phyloP scores from a whole-genome alignment of 2,113 vertebrate genomes.

The Seriola quinqueradiata region DNA sequence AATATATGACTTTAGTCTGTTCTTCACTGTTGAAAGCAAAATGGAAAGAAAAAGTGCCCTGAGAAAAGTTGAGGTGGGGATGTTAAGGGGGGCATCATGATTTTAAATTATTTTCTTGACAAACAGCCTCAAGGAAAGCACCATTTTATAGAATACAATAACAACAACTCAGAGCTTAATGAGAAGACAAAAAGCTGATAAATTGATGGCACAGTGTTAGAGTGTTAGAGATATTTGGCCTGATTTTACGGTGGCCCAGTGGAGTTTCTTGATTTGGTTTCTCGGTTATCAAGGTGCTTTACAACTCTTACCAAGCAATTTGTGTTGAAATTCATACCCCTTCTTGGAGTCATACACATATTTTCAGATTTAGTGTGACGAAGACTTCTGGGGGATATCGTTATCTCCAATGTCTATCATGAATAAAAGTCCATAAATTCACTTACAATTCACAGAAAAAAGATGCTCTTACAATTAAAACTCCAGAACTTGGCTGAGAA shows the following conservation, averaged over 20 bases:
- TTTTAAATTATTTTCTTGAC: conserved; percentile 18
- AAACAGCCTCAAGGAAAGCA: conserved; percentile 15
- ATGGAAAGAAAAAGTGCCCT: conserved; percentile 13
- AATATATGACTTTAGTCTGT: conserved; percentile 26
- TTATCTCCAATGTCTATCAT: not conserved
- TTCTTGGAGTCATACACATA: not conserved
- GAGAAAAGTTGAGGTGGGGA: conserved; percentile 24
- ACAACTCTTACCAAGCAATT: not conserved
- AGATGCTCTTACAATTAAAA: not conserved
- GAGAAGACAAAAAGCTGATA: not conserved
- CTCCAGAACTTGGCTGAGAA: not conserved
- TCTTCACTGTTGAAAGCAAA: conserved; percentile 12
- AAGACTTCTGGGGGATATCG: not conserved
- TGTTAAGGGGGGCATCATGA: conserved; percentile 13
- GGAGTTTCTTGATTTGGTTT: not conserved
- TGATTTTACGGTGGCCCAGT: not conserved
- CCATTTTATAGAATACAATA: conserved; percentile 23
- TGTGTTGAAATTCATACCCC: not conserved
- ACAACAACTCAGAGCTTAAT: conserved; percentile 22
- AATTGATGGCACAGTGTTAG: not conserved
- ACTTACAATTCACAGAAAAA: not conserved
- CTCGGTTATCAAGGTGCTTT: not conserved
- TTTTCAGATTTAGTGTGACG: not conserved
- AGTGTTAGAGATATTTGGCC: not conserved
- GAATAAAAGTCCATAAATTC: not conserved